Evolutionary conservation across 2,888 invertebrate species (phyloP).

Genomic region (Meganola albula): DNA sequence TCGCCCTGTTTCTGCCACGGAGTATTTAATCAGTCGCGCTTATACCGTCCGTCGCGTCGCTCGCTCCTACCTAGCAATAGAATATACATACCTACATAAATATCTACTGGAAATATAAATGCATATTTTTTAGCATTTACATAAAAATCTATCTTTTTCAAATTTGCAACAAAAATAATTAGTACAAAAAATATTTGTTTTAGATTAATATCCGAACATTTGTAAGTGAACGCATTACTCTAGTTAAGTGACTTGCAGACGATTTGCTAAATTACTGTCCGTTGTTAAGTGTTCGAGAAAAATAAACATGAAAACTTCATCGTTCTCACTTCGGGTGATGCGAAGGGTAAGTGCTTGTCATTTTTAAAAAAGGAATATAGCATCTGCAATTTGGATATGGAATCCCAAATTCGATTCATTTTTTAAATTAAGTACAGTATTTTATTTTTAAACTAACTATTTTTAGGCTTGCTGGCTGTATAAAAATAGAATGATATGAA

Average conservation of each 20-base stretch:
- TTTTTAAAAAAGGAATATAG: slow-evolving; percentile 7
- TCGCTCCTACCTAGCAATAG: slow-evolving; percentile 35
- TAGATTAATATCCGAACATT: too few species aligned
- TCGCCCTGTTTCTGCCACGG: slow-evolving; percentile 62
- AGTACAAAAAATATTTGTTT: slow-evolving; percentile 13
- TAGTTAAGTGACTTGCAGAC: slow-evolving; percentile 21
- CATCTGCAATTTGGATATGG: too few species aligned
- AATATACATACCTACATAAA: slow-evolving; percentile 17
- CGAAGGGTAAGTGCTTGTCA: slow-evolving; percentile 80
- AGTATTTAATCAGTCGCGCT: slow-evolving; percentile 68
- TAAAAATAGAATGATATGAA: too few species aligned
- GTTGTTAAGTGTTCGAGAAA: slow-evolving; percentile 37
- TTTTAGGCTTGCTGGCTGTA: too few species aligned
- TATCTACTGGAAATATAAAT: slow-evolving; percentile 30
- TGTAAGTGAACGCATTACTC: too few species aligned
- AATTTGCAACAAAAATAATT: slow-evolving; percentile 16
- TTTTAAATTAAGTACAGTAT: too few species aligned
- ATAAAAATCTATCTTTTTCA: slow-evolving; percentile 13
- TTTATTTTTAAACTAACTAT: too few species aligned
- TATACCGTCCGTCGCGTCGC: slow-evolving; percentile 63
- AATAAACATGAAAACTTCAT: slow-evolving; percentile 86
- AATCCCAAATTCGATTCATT: too few species aligned
- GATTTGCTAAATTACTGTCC: slow-evolving; percentile 19
- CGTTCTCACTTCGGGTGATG: slow-evolving; percentile 87
- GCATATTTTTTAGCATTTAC: slow-evolving; percentile 22